These are phyloP conservation scores for Heliornis fulica DNA, from an alignment of 2,113 vertebrate genomes.

Conservation along the genomic window DNA sequence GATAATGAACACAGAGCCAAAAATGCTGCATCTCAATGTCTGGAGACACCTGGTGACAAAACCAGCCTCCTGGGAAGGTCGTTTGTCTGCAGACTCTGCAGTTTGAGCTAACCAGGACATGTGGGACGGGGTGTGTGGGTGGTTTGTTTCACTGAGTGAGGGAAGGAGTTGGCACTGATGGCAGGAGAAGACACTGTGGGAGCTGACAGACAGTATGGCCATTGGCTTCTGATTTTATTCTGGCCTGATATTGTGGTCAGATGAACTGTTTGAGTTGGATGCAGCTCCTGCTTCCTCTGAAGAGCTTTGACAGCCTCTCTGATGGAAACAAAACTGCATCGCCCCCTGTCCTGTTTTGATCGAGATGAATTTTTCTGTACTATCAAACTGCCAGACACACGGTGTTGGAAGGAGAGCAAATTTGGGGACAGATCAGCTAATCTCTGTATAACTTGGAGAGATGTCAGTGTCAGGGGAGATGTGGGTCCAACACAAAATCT, in stretches of 20 bases:
- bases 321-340: background rate
- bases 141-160: background rate
- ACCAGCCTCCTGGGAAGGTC: background rate
- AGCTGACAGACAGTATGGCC: background rate
- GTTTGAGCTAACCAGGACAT: background rate
- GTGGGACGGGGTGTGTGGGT: accelerated
- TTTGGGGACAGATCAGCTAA: background rate
- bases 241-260: accelerated
- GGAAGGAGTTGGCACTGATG: background rate
- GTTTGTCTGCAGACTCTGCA: background rate
- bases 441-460: background rate
- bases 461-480: background rate
- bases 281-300: background rate
- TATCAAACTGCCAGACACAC: background rate
- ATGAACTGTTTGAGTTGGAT: background rate
- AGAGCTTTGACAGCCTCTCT: background rate
- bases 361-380: background rate
- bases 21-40: background rate
- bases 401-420: accelerated
- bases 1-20: background rate
- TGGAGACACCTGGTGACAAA: background rate
- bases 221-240: background rate
- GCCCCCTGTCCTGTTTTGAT: background rate
- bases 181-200: background rate
- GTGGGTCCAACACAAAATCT: background rate